A percentile compares a stretch with the other conserved stretches of the same genome.
These are phyloP conservation scores for Schlechtendalia chinensis DNA, from an alignment of 1,140 invertebrate species.

Conservation along the genomic window DNA sequence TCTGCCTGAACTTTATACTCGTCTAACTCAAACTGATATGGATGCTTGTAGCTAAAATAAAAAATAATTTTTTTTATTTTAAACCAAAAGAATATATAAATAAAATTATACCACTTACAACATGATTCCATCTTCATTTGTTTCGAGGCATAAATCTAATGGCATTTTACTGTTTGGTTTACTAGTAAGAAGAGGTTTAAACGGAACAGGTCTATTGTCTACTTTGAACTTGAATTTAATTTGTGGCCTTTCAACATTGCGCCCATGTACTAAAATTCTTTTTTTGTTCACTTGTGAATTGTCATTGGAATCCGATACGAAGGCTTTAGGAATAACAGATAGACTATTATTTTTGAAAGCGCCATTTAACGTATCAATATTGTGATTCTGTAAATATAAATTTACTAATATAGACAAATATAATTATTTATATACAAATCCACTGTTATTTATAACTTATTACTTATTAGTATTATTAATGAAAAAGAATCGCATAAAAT, in stretches of 20 bases:
- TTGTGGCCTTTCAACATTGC: conserved; percentile 69
- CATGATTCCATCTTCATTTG: conserved; percentile 61
- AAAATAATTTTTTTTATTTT: neutral
- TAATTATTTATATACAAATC: too few relatives aligned
- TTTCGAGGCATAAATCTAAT: conserved; percentile 68
- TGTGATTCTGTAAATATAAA: conserved; percentile 64
- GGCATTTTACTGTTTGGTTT: conserved; percentile 89
- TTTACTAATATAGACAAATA: conserved; percentile 66
- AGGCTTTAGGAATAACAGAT: conserved; percentile 48
- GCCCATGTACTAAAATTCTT: conserved; percentile 56
- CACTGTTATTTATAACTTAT: too few relatives aligned
- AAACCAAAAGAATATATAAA: neutral
- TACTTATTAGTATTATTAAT: too few relatives aligned
- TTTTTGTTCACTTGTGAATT: conserved; percentile 71
- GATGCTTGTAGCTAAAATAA: conserved; percentile 72
- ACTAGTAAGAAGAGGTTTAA: conserved; percentile 76
- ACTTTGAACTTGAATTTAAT: conserved; percentile 80
- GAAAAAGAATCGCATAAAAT: too few relatives aligned
- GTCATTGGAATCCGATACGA: conserved; percentile 52
- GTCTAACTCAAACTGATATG: conserved; percentile 85
- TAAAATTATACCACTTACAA: conserved; percentile 51
- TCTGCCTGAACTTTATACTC: conserved; percentile 62
- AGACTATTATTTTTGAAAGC: conserved; percentile 44
- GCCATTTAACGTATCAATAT: conserved; percentile 55
- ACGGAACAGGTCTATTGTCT: conserved; percentile 71